A percentile compares a stretch with the other conserved stretches of the same genome.
Evolutionary conservation across 2,113 vertebrate genomes (phyloP).

Genomic region (Solea senegalensis): DNA sequence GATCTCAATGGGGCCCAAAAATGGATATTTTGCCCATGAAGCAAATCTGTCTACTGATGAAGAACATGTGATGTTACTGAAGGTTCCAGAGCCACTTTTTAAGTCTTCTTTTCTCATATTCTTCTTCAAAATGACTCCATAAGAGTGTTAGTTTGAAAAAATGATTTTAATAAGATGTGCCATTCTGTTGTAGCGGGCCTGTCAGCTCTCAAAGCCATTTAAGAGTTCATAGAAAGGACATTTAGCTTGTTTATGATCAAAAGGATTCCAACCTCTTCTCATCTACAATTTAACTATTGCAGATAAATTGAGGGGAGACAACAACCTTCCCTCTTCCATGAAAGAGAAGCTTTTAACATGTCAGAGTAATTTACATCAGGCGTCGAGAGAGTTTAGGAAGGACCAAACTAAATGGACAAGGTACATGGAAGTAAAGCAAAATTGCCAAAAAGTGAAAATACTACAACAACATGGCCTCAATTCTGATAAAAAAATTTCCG

Average conservation of each 20-base stretch:
- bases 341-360: not conserved
- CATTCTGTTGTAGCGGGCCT: not conserved
- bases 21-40: no score
- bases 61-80: no score
- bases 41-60: no score
- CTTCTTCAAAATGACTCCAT: no score
- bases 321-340: not conserved
- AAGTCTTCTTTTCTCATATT: no score
- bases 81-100: no score
- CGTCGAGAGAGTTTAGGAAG: not conserved
- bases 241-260: slow-evolving; percentile 3
- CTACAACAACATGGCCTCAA: not conserved
- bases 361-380: not conserved
- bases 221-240: not conserved
- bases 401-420: not conserved
- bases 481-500: not conserved
- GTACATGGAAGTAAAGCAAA: not conserved
- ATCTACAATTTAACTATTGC: not conserved
- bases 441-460: not conserved
- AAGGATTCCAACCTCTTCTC: not conserved
- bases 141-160: no score
- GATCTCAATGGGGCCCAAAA: no score
- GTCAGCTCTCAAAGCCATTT: not conserved
- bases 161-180: no score
- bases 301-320: not conserved